phyloP scores from a whole-genome alignment of 2,888 invertebrate species.

The Galerucella nymphaeae region DNA sequence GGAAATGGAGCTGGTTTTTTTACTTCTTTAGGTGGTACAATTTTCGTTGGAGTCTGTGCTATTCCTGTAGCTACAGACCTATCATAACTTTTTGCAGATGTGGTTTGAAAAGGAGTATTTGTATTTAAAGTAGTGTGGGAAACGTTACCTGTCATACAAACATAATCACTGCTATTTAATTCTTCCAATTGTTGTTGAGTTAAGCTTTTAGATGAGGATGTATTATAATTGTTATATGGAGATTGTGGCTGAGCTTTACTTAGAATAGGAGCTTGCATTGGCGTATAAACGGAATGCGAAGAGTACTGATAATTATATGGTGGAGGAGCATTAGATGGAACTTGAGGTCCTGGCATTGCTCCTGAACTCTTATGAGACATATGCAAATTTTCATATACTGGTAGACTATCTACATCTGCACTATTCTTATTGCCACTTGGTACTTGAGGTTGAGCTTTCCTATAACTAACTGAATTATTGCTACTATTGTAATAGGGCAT shows the following conservation, averaged over 20 bases:
- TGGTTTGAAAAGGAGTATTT: constrained; percentile 64
- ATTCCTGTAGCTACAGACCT: constrained; percentile 65
- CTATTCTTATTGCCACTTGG: constrained; percentile 69
- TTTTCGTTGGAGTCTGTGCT: constrained; percentile 64
- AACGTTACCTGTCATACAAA: constrained; percentile 83
- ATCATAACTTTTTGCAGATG: constrained; percentile 62
- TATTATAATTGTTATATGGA: constrained; percentile 44
- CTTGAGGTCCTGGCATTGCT: constrained; percentile 63
- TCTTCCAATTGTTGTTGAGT: constrained; percentile 71
- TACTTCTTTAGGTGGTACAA: constrained; percentile 61
- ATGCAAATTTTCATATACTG: constrained; percentile 67
- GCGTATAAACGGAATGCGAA: constrained; percentile 58
- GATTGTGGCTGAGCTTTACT: constrained; percentile 48
- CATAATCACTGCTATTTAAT: constrained; percentile 83
- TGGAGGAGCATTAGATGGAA: constrained; percentile 57
- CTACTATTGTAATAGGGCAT: constrained; percentile 71
- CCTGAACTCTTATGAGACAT: constrained; percentile 56
- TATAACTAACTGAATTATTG: constrained; percentile 67
- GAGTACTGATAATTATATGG: constrained; percentile 52
- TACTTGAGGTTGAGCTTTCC: constrained; percentile 86
- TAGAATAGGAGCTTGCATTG: constrained; percentile 55
- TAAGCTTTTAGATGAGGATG: constrained; percentile 51
- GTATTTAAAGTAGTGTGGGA: constrained; percentile 66
- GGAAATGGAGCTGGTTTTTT: constrained; percentile 53
- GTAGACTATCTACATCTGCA: constrained; percentile 66